A percentile compares a stretch with the other conserved stretches of the same genome.
These are phyloP conservation scores for Diadema setosum DNA, from an alignment of 35 echinoderm and acorn worm species.

Conservation along the genomic window DNA sequence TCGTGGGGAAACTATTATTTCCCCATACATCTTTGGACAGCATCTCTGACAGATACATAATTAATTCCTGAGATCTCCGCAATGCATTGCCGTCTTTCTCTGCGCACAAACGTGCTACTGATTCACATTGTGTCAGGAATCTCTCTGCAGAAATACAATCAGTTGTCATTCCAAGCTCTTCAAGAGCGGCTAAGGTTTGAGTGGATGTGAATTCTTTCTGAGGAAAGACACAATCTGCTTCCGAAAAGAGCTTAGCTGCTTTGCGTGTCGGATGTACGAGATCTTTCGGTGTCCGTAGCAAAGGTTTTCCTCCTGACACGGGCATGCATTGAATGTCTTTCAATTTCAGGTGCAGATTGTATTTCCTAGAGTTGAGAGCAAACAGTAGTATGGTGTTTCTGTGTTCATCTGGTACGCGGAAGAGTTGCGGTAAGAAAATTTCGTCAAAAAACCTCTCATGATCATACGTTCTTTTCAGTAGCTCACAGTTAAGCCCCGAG, in stretches of 20 bases:
- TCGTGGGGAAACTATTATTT: not conserved
- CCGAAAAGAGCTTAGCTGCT: not conserved
- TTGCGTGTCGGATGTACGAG: conserved; percentile 23
- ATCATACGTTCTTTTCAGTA: not conserved
- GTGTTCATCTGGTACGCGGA: not conserved
- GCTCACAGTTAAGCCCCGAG: not conserved
- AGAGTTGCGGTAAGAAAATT: conserved; percentile 32
- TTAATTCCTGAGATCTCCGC: not conserved
- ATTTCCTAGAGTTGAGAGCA: not conserved
- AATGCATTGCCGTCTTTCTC: not conserved
- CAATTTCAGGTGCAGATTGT: not conserved
- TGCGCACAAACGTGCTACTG: not conserved
- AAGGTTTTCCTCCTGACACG: not conserved
- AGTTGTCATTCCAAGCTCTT: conserved; percentile 31
- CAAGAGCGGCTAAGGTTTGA: not conserved
- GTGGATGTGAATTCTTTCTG: not conserved
- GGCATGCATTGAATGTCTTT: conserved; percentile 32
- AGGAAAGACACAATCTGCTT: conserved; percentile 35
- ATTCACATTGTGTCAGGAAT: not conserved
- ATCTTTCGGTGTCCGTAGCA: not conserved
- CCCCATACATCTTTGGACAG: not conserved
- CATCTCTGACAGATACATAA: not conserved
- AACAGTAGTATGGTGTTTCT: not conserved
- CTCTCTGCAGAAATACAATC: not conserved
- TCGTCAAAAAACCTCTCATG: conserved; percentile 43